Evolutionary conservation across 2,888 invertebrate species (phyloP).

Genomic region (Neuroscelio doddi): DNA sequence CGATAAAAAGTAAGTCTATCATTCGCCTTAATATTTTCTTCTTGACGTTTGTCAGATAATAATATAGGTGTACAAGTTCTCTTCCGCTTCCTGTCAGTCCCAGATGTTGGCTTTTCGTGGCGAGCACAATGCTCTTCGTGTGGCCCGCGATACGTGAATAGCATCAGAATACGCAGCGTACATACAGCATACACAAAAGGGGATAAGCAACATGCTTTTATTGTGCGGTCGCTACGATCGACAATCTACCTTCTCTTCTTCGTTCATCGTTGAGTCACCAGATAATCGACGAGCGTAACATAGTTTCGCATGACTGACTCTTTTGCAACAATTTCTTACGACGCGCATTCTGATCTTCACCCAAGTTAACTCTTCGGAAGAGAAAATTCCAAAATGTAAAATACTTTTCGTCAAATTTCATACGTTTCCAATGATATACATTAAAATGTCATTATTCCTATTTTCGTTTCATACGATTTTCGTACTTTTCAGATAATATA

Average conservation of each 20-base stretch:
- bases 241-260: not conserved
- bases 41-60: constrained; percentile 50
- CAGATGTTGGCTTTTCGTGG: constrained; percentile 44
- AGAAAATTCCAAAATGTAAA: too few relatives aligned
- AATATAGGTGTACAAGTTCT: constrained; percentile 35
- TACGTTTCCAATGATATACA: too few relatives aligned
- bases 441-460: too few relatives aligned
- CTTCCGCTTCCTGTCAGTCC: constrained; percentile 51
- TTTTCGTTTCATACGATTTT: too few relatives aligned
- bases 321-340: too few relatives aligned
- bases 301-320: too few relatives aligned
- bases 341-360: too few relatives aligned
- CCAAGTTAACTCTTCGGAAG: too few relatives aligned
- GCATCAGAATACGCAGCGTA: constrained; percentile 46
- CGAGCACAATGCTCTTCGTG: constrained; percentile 46
- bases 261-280: too few relatives aligned
- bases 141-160: constrained; percentile 51
- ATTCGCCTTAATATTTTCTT: constrained; percentile 4
- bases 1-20: constrained; percentile 21
- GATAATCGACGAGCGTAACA: too few relatives aligned
- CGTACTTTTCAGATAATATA: too few relatives aligned
- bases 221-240: constrained; percentile 8
- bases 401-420: too few relatives aligned
- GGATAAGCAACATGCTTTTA: constrained; percentile 8
- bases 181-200: not conserved